Evolutionary conservation across 2,113 vertebrate genomes (phyloP).

Genomic region (Zosterops lateralis): DNA sequence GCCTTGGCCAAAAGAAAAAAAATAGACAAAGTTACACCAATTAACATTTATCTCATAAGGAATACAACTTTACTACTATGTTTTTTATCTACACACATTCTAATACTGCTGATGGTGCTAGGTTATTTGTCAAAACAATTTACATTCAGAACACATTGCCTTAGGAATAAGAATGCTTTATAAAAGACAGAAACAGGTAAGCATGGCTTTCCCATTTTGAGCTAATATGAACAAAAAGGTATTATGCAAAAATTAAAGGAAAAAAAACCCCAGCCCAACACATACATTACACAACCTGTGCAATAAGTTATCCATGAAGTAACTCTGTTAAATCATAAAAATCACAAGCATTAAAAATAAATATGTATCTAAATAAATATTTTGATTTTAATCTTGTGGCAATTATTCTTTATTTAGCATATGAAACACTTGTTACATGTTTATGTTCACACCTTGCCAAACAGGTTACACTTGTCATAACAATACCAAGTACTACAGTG

Average conservation of each 20-base stretch:
- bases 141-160: slow-evolving; percentile 42
- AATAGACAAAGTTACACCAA: slow-evolving; percentile 69
- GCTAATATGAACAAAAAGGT: slow-evolving; percentile 4
- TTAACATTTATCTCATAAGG: slow-evolving; percentile 75
- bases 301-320: slow-evolving; percentile 47
- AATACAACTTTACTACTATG: slow-evolving; percentile 74
- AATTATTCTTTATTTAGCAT: slow-evolving; percentile 70
- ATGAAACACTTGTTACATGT: slow-evolving; percentile 58
- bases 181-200: slow-evolving; percentile 26
- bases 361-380: slow-evolving; percentile 69
- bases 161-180: slow-evolving; percentile 33
- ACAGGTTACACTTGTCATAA: slow-evolving; percentile 58
- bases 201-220: slow-evolving; percentile 40
- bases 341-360: slow-evolving; percentile 63
- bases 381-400: slow-evolving; percentile 64
- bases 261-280: slow-evolving; percentile 15
- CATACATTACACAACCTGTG: slow-evolving; percentile 16
- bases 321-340: slow-evolving; percentile 50
- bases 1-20: slow-evolving; percentile 73
- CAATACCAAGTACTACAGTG: slow-evolving; percentile 65
- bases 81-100: slow-evolving; percentile 80
- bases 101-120: slow-evolving; percentile 81
- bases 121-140: slow-evolving; percentile 69
- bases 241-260: neutral
- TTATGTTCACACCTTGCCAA: slow-evolving; percentile 63